Evolutionary conservation across 2,888 invertebrate species (phyloP).

Genomic region (Eupithecia tripunctaria): DNA sequence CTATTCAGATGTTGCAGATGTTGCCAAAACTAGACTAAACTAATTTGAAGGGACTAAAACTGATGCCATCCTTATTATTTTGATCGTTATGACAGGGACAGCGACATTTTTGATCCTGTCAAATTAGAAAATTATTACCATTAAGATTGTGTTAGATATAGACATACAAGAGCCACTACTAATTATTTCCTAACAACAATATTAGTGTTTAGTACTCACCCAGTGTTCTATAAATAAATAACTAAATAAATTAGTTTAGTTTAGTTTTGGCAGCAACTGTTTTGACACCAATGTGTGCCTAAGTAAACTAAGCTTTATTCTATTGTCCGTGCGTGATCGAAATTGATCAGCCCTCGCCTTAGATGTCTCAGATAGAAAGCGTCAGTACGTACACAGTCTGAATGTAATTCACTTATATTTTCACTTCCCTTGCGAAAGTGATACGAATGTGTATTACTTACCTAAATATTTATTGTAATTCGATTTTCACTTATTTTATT

Average conservation of each 20-base stretch:
- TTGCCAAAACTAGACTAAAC: too few species aligned
- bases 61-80: too few species aligned
- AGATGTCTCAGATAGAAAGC: constrained; percentile 43
- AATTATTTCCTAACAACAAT: neutral
- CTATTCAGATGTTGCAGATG: too few species aligned
- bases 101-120: too few species aligned
- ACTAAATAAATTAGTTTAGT: too few species aligned
- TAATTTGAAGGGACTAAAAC: too few species aligned
- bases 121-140: too few species aligned
- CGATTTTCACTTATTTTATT: constrained; percentile 31
- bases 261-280: too few species aligned
- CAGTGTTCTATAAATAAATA: too few species aligned
- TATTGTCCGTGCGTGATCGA: constrained; percentile 39
- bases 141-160: too few species aligned
- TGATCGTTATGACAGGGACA: too few species aligned
- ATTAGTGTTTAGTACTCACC: constrained; percentile 9
- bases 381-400: constrained; percentile 28
- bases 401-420: constrained; percentile 38
- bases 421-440: constrained; percentile 41
- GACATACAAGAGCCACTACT: neutral
- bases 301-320: constrained; percentile 27
- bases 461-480: constrained; percentile 40
- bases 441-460: constrained; percentile 27
- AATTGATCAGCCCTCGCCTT: constrained; percentile 38
- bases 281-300: constrained; percentile 18